A percentile compares a stretch with the other conserved stretches of the same genome.
Conservation (phyloP, 2,888 invertebrate species). For the Calephelis perditalis region DNA sequence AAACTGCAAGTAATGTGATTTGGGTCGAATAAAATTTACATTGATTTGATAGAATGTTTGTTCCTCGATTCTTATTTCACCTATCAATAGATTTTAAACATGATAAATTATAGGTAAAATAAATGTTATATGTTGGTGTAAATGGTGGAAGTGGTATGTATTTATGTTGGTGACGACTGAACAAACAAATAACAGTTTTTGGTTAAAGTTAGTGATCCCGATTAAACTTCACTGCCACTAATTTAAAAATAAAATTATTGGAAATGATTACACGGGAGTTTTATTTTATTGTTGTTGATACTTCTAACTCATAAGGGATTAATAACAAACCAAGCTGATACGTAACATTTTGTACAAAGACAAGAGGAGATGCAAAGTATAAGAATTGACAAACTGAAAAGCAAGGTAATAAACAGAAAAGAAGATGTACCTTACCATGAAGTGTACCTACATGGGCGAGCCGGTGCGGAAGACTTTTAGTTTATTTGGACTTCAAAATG, state of each 20-base stretch:
- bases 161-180: constrained; percentile 37
- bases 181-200: constrained; percentile 50
- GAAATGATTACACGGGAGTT: constrained; percentile 46
- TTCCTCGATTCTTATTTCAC: constrained; percentile 3
- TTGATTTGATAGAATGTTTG: constrained; percentile 7
- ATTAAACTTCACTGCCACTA: constrained; percentile 76
- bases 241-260: constrained; percentile 78
- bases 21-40: background rate
- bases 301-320: too few relatives aligned
- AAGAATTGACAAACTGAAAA: too few relatives aligned
- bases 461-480: too few relatives aligned
- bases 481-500: too few relatives aligned
- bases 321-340: too few relatives aligned
- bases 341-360: too few relatives aligned
- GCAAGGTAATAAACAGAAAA: too few relatives aligned
- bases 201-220: constrained; percentile 58
- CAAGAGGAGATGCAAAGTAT: too few relatives aligned
- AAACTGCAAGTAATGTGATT: constrained; percentile 5
- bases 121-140: constrained; percentile 20
- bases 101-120: constrained; percentile 14
- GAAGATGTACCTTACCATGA: too few relatives aligned
- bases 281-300: constrained; percentile 15
- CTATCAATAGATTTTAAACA: constrained; percentile 10
- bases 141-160: constrained; percentile 20
- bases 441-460: too few relatives aligned